Conservation (phyloP, 2,113 vertebrate genomes). For the Cebidichthys violaceus region DNA sequence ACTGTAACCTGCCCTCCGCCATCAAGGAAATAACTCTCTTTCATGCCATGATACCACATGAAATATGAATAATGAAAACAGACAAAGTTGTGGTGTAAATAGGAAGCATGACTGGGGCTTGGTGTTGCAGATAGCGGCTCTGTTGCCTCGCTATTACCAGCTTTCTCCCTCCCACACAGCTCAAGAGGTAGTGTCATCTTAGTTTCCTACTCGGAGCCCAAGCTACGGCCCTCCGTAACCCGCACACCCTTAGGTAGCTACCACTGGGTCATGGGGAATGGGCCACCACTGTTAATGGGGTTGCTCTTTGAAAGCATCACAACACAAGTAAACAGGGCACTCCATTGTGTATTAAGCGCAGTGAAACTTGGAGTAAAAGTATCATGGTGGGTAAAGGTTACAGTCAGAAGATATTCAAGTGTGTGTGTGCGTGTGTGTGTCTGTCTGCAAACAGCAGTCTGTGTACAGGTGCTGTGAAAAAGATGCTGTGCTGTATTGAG, state of each 20-base stretch:
- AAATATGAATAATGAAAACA: conserved; percentile 81
- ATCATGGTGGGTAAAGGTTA: conserved; percentile 68
- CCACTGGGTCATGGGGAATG: conserved; percentile 59
- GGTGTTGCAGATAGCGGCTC: conserved; percentile 54
- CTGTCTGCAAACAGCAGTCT: conserved; percentile 49
- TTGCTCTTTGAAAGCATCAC: conserved; percentile 80
- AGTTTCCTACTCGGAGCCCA: conserved; percentile 61
- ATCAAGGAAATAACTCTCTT: conserved; percentile 73
- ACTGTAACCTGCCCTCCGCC: conserved; percentile 67
- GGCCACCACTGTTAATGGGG: conserved; percentile 76
- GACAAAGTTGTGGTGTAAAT: conserved; percentile 71
- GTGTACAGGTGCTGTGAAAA: conserved; percentile 40
- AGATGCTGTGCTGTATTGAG: conserved; percentile 49
- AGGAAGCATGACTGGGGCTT: conserved; percentile 63
- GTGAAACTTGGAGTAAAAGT: conserved; percentile 76
- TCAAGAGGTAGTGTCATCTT: conserved; percentile 70
- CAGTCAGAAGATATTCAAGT: conserved; percentile 40
- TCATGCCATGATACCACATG: conserved; percentile 73
- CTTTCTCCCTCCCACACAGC: conserved; percentile 71
- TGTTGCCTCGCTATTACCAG: conserved; percentile 51
- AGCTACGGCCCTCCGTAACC: conserved; percentile 62
- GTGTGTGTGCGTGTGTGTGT: conserved; percentile 45
- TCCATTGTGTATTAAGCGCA: conserved; percentile 74
- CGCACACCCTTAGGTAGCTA: conserved; percentile 56
- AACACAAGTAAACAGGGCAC: conserved; percentile 73